Percentiles rank a stretch among this genome's conserved stretches.
Evolutionary conservation across 2,888 invertebrate species (phyloP).

Genomic region (Phyllotreta striolata): DNA sequence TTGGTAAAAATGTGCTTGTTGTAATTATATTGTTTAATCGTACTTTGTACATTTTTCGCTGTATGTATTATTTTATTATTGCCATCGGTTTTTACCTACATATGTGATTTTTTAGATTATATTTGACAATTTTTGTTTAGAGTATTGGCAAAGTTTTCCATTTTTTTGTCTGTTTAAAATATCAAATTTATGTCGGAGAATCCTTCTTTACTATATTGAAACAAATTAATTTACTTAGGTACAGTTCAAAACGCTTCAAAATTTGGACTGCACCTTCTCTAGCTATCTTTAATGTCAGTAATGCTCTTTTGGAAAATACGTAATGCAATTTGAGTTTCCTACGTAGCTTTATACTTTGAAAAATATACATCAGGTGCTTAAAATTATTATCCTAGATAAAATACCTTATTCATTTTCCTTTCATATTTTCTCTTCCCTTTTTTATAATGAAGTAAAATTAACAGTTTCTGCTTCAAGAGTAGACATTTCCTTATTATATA

Average conservation of each 20-base stretch:
- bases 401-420: too few species aligned
- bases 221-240: constrained; percentile 1
- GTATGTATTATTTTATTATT: constrained; percentile 49
- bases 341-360: too few species aligned
- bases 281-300: background rate
- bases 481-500: too few species aligned
- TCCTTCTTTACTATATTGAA: constrained; percentile 16
- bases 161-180: constrained; percentile 21
- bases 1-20: constrained; percentile 35
- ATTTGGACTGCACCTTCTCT: constrained; percentile 4
- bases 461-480: too few species aligned
- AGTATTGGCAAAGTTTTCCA: constrained; percentile 16
- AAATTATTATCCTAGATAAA: too few species aligned
- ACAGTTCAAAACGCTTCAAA: background rate
- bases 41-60: constrained; percentile 40
- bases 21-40: constrained; percentile 41
- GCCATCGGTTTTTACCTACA: constrained; percentile 58
- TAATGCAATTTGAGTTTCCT: too few species aligned
- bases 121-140: constrained; percentile 19
- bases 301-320: constrained; percentile 5
- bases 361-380: too few species aligned
- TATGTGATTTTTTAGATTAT: constrained; percentile 57
- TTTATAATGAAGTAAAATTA: too few species aligned
- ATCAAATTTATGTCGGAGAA: constrained; percentile 17
- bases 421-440: too few species aligned